phyloP scores from a whole-genome alignment of 2,888 invertebrate genomes.

The Mimachlamys varia region DNA sequence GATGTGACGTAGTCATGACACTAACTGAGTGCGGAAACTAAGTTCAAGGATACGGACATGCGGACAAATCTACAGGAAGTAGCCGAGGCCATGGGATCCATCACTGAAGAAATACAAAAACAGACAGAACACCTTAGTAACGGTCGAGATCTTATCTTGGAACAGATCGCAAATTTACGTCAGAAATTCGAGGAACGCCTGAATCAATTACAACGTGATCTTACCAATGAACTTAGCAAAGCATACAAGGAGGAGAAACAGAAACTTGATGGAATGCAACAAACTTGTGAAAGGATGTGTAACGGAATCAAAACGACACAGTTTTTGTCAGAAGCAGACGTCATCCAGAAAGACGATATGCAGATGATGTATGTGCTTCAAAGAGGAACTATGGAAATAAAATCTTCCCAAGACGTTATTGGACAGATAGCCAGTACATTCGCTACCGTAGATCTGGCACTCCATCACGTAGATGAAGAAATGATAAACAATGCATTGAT shows the following conservation, averaged over 20 bases:
- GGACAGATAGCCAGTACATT: neutral
- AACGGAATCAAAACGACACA: neutral
- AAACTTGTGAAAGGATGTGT: neutral
- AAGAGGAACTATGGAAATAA: neutral
- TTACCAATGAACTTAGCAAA: constrained; percentile 35
- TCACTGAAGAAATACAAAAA: constrained; percentile 46
- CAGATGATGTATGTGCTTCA: constrained; percentile 43
- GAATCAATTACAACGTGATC: constrained; percentile 41
- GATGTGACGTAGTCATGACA: constrained; percentile 56
- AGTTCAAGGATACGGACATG: constrained; percentile 39
- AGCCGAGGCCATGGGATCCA: constrained; percentile 42
- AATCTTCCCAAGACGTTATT: neutral
- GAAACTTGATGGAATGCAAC: constrained; percentile 40
- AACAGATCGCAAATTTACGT: constrained; percentile 43
- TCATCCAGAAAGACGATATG: constrained; percentile 24
- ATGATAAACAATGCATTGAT: neutral
- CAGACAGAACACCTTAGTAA: constrained; percentile 42
- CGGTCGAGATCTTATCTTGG: constrained; percentile 44
- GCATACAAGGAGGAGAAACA: constrained; percentile 46
- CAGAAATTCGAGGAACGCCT: constrained; percentile 45
- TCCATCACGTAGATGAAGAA: neutral
- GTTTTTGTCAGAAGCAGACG: neutral
- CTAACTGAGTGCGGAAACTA: constrained; percentile 41
- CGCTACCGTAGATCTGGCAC: neutral
- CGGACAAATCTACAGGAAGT: constrained; percentile 48